A percentile compares a stretch with the other conserved stretches of the same genome.
phyloP scores from a whole-genome alignment of 92 coral and sea anemone species.

The Ricordea florida region DNA sequence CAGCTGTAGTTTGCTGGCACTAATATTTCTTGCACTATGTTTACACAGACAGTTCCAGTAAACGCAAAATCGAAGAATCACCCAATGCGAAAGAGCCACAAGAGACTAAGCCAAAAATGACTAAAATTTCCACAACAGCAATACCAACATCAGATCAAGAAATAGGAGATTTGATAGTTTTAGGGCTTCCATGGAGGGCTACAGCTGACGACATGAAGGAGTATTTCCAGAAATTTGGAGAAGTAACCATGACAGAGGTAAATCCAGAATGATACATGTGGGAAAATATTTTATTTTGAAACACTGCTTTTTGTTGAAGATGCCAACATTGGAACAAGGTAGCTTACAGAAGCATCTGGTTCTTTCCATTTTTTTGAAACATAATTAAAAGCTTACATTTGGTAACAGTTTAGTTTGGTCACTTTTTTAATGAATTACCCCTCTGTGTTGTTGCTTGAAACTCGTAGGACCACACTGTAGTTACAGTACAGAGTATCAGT shows the following conservation, averaged over 20 bases:
- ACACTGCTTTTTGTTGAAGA: no score
- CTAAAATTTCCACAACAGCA: conserved; percentile 77
- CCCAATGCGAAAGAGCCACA: conserved; percentile 83
- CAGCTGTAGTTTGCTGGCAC: no score
- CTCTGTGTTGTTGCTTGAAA: no score
- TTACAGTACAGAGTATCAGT: no score
- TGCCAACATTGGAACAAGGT: no score
- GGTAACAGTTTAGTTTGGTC: no score
- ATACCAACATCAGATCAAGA: conserved; percentile 64
- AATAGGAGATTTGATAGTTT: conserved; percentile 83
- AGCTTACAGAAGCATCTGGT: no score
- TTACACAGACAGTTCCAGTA: conserved; percentile 78
- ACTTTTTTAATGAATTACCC: no score
- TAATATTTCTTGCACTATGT: background rate
- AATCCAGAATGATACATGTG: background rate
- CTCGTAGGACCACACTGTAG: no score
- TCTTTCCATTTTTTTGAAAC: no score
- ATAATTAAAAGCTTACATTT: no score
- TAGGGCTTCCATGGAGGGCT: conserved; percentile 91
- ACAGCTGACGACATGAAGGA: conserved; percentile 88
- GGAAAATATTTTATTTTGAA: background rate
- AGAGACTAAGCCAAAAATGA: conserved; percentile 82
- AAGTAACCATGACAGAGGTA: conserved; percentile 88
- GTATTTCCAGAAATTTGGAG: conserved; percentile 92
- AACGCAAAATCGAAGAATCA: conserved; percentile 94